Evolutionary conservation across 2,888 invertebrate species (phyloP).

Genomic region (Meloe dianella): DNA sequence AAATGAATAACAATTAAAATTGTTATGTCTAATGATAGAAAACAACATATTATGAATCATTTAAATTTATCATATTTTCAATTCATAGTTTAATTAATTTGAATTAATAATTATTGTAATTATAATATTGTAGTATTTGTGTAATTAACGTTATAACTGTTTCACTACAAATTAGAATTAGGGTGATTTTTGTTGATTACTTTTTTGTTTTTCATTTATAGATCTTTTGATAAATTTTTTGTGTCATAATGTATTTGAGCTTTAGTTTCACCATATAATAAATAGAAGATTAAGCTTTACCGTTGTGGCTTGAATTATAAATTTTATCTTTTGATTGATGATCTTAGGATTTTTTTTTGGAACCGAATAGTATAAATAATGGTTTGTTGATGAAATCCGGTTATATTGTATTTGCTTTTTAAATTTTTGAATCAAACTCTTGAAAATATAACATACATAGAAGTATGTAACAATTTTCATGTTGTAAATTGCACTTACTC

Average conservation of each 20-base stretch:
- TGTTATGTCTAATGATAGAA: not conserved
- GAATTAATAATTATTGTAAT: not conserved
- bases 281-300: constrained; percentile 2
- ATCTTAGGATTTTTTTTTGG: not conserved
- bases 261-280: constrained; percentile 1
- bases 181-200: not conserved
- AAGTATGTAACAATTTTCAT: not conserved
- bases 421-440: not conserved
- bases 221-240: not conserved
- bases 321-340: constrained; percentile 6
- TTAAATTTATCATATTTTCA: not conserved
- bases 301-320: not conserved
- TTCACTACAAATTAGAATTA: not conserved
- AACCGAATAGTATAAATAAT: not conserved
- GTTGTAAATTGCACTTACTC: not conserved
- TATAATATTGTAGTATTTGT: not conserved
- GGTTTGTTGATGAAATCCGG: not conserved
- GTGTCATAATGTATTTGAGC: not conserved
- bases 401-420: not conserved
- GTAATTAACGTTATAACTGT: not conserved
- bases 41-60: not conserved
- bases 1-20: not conserved
- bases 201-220: not conserved
- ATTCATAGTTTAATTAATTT: not conserved
- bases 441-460: not conserved